Evolutionary conservation across 2,888 invertebrate genomes (phyloP), one percentile per base, ranked within the genome.

Genomic region (Mayetiola destructor): DNA sequence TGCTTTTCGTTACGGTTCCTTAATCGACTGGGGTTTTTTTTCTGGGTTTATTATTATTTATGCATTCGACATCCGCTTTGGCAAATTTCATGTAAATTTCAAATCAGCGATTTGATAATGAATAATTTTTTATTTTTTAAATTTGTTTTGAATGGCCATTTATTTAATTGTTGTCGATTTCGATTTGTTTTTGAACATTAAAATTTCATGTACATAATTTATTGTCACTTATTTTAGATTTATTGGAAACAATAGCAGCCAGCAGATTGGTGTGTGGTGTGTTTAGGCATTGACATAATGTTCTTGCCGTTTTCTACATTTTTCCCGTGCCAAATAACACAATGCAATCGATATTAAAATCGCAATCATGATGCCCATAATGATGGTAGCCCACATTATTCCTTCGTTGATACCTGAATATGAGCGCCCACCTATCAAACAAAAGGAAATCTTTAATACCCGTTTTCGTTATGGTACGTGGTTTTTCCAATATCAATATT

Each of bases 301-400:
- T 48, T 48, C 48, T 27, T 48, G 48, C 9, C 48, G 48, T 27
- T 48, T 48, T n/a, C 27, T 48, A 16, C 27, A 48, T 27, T 48
- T 48, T 48, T 48, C 48, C 8, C 48, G 48, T 6, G 48, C 48
- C 2, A 48, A n/a, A n/a, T 48, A 48, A 9, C 48, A 48, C 2
- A 48, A 16, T 14, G 48, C 48, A 2, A 48, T 2, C n/a, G 48
- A 48, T 48, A 48, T 48, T 4, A 48, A 27, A 48, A 48, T 10
- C 2, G 48, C 29, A 27, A 48, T 48, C 8, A 48, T 27, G 14
- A 48, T 9, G 2, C n/a, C 48, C 48, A 48, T 48, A n/a, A 48
- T 48, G 3, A 48, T n/a, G 12, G 48, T 48, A 3, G 48, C 48
- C 48, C 48, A 48, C 48, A 48, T 48, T 3, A 48, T 48, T 2